These are phyloP conservation scores for Zosterops borbonicus DNA, from an alignment of 2,113 vertebrate species.

Conservation along the genomic window DNA sequence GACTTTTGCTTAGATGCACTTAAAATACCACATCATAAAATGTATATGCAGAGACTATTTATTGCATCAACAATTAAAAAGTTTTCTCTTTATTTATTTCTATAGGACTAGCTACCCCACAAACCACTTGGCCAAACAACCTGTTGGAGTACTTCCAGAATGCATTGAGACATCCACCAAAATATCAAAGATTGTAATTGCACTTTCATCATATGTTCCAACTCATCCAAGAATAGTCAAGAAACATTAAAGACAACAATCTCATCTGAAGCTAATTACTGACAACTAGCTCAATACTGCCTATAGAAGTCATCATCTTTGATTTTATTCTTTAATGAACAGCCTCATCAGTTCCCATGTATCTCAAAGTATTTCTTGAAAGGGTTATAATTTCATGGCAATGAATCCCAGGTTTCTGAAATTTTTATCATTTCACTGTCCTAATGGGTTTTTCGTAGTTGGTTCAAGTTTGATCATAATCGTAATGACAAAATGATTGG, in stretches of 20 bases:
- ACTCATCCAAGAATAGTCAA: slow-evolving; percentile 34
- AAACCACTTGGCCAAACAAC: slow-evolving; percentile 48
- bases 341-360: slow-evolving; percentile 46
- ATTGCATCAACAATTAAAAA: slow-evolving; percentile 20
- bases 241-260: slow-evolving; percentile 49
- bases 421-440: background rate
- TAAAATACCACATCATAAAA: slow-evolving; percentile 55
- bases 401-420: slow-evolving; percentile 36
- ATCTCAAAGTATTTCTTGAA: slow-evolving; percentile 44
- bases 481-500: background rate
- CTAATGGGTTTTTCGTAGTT: background rate
- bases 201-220: slow-evolving; percentile 33
- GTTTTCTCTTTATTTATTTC: slow-evolving; percentile 38
- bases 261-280: slow-evolving; percentile 62
- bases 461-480: background rate
- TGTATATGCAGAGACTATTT: background rate
- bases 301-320: slow-evolving; percentile 58
- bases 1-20: slow-evolving; percentile 36
- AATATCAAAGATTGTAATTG: slow-evolving; percentile 55
- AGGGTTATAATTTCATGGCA: background rate
- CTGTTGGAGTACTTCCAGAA: slow-evolving; percentile 42
- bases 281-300: slow-evolving; percentile 32
- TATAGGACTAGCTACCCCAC: slow-evolving; percentile 3
- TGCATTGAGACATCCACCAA: background rate
- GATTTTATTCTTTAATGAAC: slow-evolving; percentile 41